Evolutionary conservation across 2,888 invertebrate species (phyloP), one percentile per base, ranked within the genome.

Genomic region (Ormyrus nitidulus): DNA sequence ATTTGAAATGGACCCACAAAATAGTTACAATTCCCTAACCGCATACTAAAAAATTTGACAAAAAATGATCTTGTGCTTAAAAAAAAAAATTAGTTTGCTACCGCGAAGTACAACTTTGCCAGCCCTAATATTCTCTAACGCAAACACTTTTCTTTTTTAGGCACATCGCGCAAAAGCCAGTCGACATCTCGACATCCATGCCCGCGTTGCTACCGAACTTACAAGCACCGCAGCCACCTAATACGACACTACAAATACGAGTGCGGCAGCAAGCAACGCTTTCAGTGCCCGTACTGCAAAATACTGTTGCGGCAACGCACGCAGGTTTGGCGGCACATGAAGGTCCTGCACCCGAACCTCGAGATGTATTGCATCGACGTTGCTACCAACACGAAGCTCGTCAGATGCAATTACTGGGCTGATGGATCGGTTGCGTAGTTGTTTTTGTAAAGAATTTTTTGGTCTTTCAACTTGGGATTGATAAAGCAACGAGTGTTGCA

Each of bases 191-290:
- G 88, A 11, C 89, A 90, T 77, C 91, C 91, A 19, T 93, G 93
- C 85, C 91, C 91, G 54, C 92, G 92, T 62, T 94, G 94, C 85
- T 91, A 90, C 84, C 93, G 93, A 86, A 92, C 92, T 84, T 94
- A 94, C 88, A 91, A 93, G 83, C 92, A 93, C 75, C 93, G 93
- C 83, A 92, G 93, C 9, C 93, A 93, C 84, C 90, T 94, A 85
- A 92, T 92, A 82, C 91, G 93, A 1, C 93, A 93, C 85, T 91
- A 91, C 88, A 91, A 85, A 80, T 90, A 89, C 84, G 91, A 91
- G 82, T 91, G 91, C 82, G 90, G 90, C 2, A 86, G 86, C n/a
- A 84, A 85, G 1, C 89, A 88, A 56, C 86, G 89, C 81, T 91
- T 91, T 83, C 86, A 87, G 77, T 91, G 91, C 78, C 88, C 88